A percentile compares a stretch with the other conserved stretches of the same genome.
These are phyloP conservation scores for Hyppa rectilinea DNA, from an alignment of 2,888 invertebrate species.

Conservation along the genomic window DNA sequence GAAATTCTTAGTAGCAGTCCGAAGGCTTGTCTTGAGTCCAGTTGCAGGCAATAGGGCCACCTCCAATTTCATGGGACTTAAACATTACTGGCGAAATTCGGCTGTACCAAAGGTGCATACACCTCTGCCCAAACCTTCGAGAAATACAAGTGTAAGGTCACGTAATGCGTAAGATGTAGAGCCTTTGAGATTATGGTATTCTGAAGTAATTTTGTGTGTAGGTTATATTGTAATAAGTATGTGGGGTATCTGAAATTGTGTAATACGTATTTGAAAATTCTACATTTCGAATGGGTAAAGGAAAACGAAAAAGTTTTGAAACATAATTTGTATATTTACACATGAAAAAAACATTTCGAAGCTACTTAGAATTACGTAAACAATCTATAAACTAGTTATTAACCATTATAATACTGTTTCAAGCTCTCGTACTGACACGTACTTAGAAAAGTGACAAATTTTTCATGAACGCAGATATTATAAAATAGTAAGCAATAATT, in stretches of 20 bases:
- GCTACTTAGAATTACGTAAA: conserved; percentile 73
- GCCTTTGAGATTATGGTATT: neutral
- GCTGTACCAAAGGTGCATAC: too few relatives aligned
- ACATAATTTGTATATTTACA: conserved; percentile 84
- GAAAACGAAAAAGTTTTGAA: conserved; percentile 66
- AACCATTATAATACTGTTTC: conserved; percentile 66
- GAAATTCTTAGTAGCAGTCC: too few relatives aligned
- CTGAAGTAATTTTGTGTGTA: neutral
- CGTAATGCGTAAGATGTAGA: too few relatives aligned
- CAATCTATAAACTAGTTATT: conserved; percentile 57
- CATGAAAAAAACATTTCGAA: conserved; percentile 73
- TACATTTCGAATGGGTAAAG: neutral
- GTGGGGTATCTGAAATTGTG: neutral
- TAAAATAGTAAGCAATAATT: neutral
- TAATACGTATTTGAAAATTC: neutral
- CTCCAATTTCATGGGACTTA: too few relatives aligned
- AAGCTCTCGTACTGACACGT: conserved; percentile 50
- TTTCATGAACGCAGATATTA: neutral
- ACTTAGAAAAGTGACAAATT: conserved; percentile 46
- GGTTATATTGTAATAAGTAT: neutral
- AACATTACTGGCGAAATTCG: too few relatives aligned
- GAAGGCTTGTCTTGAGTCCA: too few relatives aligned
- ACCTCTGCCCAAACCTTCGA: too few relatives aligned
- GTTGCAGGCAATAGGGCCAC: too few relatives aligned
- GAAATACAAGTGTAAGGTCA: too few relatives aligned